Evolutionary conservation across 2,797 vertebrate genomes (phyloP).

Genomic region (Myotis planiceps): DNA sequence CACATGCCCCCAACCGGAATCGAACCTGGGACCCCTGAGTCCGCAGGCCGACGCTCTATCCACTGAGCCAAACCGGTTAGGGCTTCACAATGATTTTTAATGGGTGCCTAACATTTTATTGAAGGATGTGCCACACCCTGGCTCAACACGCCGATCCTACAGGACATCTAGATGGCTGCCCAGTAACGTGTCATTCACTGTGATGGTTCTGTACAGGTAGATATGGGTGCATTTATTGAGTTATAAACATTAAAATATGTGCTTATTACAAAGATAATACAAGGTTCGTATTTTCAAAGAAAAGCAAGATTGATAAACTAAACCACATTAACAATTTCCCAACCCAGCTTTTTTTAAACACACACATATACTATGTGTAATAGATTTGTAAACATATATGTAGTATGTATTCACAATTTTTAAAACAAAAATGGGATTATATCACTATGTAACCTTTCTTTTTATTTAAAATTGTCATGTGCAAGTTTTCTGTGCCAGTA

Average conservation of each 20-base stretch:
- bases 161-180: neutral
- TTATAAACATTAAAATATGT: neutral
- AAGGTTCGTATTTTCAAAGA: neutral
- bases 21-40: too few species aligned
- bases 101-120: neutral
- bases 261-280: neutral
- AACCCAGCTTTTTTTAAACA: neutral
- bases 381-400: neutral
- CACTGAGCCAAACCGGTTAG: too few species aligned
- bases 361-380: neutral
- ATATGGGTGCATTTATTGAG: neutral
- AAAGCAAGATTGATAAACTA: conserved; percentile 22
- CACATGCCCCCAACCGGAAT: too few species aligned
- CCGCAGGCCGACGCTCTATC: too few species aligned
- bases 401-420: neutral
- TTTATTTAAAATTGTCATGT: neutral
- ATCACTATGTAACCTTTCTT: neutral
- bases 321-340: neutral
- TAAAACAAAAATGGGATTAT: neutral
- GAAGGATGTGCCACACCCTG: neutral
- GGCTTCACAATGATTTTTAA: neutral
- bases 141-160: neutral
- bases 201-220: neutral
- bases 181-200: neutral
- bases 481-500: neutral